Evolutionary conservation across 2,113 vertebrate genomes (phyloP), one percentile per base, ranked within the genome.

Genomic region (Excalfactoria chinensis): DNA sequence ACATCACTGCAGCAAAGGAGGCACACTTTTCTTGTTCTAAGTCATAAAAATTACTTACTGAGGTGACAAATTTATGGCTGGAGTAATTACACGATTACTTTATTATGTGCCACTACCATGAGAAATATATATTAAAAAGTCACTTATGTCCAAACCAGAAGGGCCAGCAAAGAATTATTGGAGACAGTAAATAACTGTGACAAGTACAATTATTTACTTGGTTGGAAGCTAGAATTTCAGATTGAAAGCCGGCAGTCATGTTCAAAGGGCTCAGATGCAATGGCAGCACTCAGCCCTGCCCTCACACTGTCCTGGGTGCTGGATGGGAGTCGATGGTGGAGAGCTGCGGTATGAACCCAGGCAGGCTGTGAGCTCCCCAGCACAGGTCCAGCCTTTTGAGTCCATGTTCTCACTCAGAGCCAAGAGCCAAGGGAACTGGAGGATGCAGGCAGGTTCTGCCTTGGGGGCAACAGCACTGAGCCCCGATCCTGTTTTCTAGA

Each of bases 31-130:
- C 86, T 82, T 67, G 28, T 84, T 84, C 62, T 23, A 58, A 91
- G 84, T 70, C 86, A 79, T 78, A 84, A 86, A 95, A 85, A 69
- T 69, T 32, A 81, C 81, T 92, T 84, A 77, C 58, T 59, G 59
- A 92, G 74, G 91, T 95, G 86, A 93, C 89, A 93, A 90, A 93
- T 95, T 95, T 95, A 95, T 93, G 86, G 82, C 87, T 93, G 62
- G 67, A 85, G 93, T 91, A 96, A 96, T 95, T 93, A 90, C 84
- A 72, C 51, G 53, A 93, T 95, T 90, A 92, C 59, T 92, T 95
- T 92, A 95, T 95, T 92, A 92, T 83, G 88, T 92, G 87, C 84
- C 91, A 95, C 84, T 58, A 30, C 62, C 51, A 62, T 72, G 86
- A 88, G 79, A 90, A 93, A 92, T 75, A 92, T 56, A 74, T 90